A percentile compares a stretch with the other conserved stretches of the same genome.
Evolutionary conservation across 2,797 vertebrate genomes (phyloP).

Genomic region (Gymnothorax javanicus): DNA sequence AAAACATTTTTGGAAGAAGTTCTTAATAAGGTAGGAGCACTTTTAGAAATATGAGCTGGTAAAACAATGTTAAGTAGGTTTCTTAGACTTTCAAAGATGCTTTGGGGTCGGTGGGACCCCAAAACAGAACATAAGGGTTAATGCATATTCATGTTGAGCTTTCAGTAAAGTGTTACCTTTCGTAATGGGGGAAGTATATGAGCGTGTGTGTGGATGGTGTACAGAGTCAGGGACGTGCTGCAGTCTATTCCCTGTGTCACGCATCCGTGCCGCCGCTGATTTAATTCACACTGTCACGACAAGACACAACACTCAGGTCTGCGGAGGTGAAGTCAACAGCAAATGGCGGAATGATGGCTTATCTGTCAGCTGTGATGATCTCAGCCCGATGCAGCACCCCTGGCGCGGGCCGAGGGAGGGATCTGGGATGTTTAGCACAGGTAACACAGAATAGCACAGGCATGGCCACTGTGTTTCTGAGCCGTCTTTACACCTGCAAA

Average conservation of each 20-base stretch:
- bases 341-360: conserved; percentile 11
- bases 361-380: conserved; percentile 29
- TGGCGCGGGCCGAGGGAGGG: neutral
- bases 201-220: neutral
- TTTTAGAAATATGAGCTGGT: no score
- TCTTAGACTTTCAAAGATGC: no score
- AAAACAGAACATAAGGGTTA: no score
- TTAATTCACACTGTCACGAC: conserved; percentile 28
- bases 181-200: neutral
- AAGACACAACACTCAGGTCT: conserved; percentile 4
- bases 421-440: conserved; percentile 4
- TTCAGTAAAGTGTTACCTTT: no score
- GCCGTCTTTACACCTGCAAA: neutral
- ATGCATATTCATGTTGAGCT: no score
- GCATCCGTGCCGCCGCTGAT: conserved; percentile 12
- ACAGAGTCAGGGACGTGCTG: neutral
- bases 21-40: no score
- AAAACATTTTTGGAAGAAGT: no score
- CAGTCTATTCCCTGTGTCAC: neutral
- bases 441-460: neutral
- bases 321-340: conserved; percentile 13
- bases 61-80: no score
- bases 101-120: no score
- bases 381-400: neutral
- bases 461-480: neutral